A percentile compares a stretch with the other conserved stretches of the same genome.
phyloP scores from a whole-genome alignment of 2,797 vertebrate species.

The Sciaenops ocellatus region DNA sequence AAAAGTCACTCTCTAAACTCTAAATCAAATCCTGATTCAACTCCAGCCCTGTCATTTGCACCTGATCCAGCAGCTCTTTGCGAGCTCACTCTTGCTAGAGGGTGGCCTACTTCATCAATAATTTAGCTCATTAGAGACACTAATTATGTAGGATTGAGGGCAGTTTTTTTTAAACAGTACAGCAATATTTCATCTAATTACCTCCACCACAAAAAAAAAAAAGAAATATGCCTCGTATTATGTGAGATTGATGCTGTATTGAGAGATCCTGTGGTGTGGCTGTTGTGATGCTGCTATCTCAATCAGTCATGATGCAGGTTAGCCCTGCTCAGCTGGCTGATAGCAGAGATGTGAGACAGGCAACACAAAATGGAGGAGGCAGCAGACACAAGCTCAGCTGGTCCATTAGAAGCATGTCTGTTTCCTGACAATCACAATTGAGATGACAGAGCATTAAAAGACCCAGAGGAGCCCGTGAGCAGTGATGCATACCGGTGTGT shows the following conservation, averaged over 20 bases:
- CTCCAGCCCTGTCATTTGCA: conserved; percentile 30
- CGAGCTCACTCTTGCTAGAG: conserved; percentile 50
- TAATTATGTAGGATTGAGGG: conserved; percentile 71
- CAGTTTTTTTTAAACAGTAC: conserved; percentile 26
- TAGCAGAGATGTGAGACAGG: conserved; percentile 78
- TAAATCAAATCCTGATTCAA: conserved; percentile 46
- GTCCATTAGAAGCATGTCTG: conserved; percentile 83
- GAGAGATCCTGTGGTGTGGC: conserved; percentile 5
- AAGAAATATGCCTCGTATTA: conserved; percentile 22
- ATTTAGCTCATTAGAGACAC: conserved; percentile 75
- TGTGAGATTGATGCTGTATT: conserved; percentile 41
- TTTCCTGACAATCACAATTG: conserved; percentile 83
- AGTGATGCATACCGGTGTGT: conserved; percentile 73
- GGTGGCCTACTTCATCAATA: conserved; percentile 78
- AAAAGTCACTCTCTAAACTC: conserved; percentile 22
- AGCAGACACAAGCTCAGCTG: conserved; percentile 85
- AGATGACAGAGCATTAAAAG: conserved; percentile 84
- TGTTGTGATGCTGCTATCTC: conserved; percentile 20
- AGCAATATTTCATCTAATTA: conserved; percentile 55
- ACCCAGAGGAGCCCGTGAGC: conserved; percentile 78
- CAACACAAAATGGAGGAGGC: conserved; percentile 81
- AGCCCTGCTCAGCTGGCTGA: conserved; percentile 77
- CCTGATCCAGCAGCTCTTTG: conserved; percentile 62
- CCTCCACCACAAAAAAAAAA: conserved; percentile 2
- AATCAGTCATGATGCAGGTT: conserved; percentile 45